A percentile compares a stretch with the other conserved stretches of the same genome.
phyloP scores from a whole-genome alignment of 1,140 invertebrate species.

The Uloborus diversus region DNA sequence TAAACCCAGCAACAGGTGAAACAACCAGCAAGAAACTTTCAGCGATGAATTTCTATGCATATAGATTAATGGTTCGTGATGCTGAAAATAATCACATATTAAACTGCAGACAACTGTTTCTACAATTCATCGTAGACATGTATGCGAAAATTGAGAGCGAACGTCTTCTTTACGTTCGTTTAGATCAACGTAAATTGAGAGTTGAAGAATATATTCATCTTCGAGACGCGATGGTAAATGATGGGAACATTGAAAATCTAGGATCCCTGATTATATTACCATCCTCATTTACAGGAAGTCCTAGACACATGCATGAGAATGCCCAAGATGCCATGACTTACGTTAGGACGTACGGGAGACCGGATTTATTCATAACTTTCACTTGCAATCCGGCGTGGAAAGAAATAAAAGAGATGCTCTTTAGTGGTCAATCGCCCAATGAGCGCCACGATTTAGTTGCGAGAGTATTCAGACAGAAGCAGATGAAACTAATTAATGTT shows the following conservation, averaged over 20 bases:
- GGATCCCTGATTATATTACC: not conserved
- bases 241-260: not conserved
- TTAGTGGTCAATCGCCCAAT: slow-evolving; percentile 32
- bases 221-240: slow-evolving; percentile 54
- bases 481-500: too few species aligned
- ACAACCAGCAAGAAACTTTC: not conserved
- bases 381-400: slow-evolving; percentile 34
- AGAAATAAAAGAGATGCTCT: slow-evolving; percentile 37
- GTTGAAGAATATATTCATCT: slow-evolving; percentile 59
- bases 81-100: not conserved
- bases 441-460: too few species aligned
- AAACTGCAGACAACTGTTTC: not conserved
- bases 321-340: slow-evolving; percentile 68
- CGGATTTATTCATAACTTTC: slow-evolving; percentile 67
- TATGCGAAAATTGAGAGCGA: slow-evolving; percentile 60
- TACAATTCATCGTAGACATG: not conserved
- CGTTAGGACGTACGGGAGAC: slow-evolving; percentile 65
- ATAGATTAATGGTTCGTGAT: not conserved
- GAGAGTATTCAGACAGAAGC: too few species aligned
- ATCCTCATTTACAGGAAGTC: slow-evolving; percentile 41
- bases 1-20: not conserved
- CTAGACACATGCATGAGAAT: slow-evolving; percentile 63
- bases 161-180: slow-evolving; percentile 60
- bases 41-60: not conserved
- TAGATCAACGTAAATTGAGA: slow-evolving; percentile 60